Percentiles rank a stretch among this genome's conserved stretches.
phyloP scores from a whole-genome alignment of 1,140 invertebrate genomes.

The Aradophagus sp. region DNA sequence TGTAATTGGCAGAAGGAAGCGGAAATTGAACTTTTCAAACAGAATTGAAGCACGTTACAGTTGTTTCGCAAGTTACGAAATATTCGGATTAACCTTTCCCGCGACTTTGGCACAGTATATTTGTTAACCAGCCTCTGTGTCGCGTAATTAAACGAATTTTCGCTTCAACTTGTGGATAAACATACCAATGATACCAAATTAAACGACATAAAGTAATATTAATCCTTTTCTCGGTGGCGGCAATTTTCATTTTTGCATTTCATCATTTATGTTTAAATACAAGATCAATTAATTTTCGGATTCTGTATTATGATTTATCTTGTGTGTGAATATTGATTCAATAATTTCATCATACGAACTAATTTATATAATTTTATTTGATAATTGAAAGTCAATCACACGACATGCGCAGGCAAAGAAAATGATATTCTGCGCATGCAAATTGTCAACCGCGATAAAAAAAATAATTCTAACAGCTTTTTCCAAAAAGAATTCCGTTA shows the following conservation, averaged over 20 bases:
- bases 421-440: too few species aligned
- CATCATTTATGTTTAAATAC: too few species aligned
- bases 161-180: slow-evolving; percentile 20
- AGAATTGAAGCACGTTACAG: slow-evolving; percentile 34
- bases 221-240: slow-evolving; percentile 1
- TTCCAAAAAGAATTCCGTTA: too few species aligned
- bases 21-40: slow-evolving; percentile 37
- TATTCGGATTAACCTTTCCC: slow-evolving; percentile 38
- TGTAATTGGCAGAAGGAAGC: slow-evolving; percentile 38
- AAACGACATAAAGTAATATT: not conserved
- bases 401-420: too few species aligned
- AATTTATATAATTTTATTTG: too few species aligned
- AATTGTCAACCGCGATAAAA: too few species aligned
- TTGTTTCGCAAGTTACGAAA: slow-evolving; percentile 37
- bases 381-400: too few species aligned
- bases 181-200: slow-evolving; percentile 20
- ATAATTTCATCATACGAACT: too few species aligned
- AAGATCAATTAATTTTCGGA: too few species aligned
- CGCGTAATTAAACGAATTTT: slow-evolving; percentile 44
- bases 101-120: slow-evolving; percentile 24
- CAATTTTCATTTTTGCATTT: too few species aligned
- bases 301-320: not conserved
- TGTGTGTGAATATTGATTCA: too few species aligned
- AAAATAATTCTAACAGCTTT: too few species aligned
- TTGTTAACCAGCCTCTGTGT: slow-evolving; percentile 43